A percentile compares a stretch with the other conserved stretches of the same genome.
Conservation (phyloP, 2,797 vertebrate genomes). For the Pipistrellus nathusii region DNA sequence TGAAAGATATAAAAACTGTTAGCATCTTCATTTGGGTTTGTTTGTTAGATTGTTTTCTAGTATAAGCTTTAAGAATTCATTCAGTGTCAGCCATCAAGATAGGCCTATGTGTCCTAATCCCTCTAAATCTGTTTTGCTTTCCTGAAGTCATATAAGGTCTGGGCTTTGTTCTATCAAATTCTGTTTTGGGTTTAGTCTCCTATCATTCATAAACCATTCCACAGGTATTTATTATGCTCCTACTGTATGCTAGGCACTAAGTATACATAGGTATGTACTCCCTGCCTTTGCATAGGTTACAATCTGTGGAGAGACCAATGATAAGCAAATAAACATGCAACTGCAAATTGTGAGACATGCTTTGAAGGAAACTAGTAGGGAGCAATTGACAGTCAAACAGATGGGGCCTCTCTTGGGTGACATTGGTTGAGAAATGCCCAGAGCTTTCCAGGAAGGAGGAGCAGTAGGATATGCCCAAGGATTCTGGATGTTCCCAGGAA, state of each 20-base stretch:
- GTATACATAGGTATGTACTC: neutral
- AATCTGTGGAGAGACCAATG: neutral
- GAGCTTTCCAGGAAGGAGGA: neutral
- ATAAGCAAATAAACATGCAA: neutral
- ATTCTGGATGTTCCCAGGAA: neutral
- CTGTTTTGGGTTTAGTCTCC: neutral
- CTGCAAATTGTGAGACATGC: neutral
- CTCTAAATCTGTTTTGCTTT: conserved; percentile 8
- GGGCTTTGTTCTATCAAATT: conserved; percentile 16
- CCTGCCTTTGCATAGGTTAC: neutral
- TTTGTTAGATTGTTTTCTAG: conserved; percentile 20
- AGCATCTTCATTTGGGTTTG: neutral
- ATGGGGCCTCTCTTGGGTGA: neutral
- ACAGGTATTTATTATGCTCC: neutral
- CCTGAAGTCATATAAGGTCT: neutral
- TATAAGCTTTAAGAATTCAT: conserved; percentile 52
- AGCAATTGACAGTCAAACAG: neutral
- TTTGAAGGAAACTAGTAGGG: neutral
- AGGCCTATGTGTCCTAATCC: neutral
- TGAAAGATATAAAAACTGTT: neutral
- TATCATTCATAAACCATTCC: conserved; percentile 34
- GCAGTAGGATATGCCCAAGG: neutral
- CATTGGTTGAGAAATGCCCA: neutral
- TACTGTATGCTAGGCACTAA: neutral
- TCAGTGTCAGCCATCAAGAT: conserved; percentile 1